Evolutionary conservation across 2,797 vertebrate species (phyloP), one percentile per base, ranked within the genome.

Genomic region (Scleropages formosus): DNA sequence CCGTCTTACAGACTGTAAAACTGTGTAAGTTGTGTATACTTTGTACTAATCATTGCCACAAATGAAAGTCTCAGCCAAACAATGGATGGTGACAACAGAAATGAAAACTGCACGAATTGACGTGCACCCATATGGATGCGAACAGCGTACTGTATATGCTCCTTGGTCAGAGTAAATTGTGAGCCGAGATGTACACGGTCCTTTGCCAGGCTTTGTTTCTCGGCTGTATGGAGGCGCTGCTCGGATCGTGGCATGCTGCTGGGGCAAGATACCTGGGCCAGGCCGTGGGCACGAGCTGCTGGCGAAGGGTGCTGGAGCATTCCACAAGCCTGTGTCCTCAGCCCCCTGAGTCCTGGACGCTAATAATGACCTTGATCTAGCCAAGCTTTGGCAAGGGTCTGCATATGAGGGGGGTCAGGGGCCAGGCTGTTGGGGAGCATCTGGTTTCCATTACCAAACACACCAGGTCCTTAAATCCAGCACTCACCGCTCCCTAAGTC

Each of bases 371-470:
- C 63, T 68, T 68, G 71, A 74, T 58, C 73, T 75, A 49, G 73
- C 71, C 62, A 66, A 74, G 75, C 56, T 80, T 73, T 78, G 79
- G 61, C 64, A 60, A 74, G 72, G 62, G 18, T 70, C 53, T 27
- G 51, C 8, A 16, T 16, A 22, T 31, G 68, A 31, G 47, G 51
- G n/a, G 51, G 15, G 58, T 26, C 72, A 79, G 73, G 74, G 39
- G 74, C 66, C 56, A 51, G 46, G 58, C 72, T 66, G 16, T 24
- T 15, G 27, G 77, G 51, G 24, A 20, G 77, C 80, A 85, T 84
- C 79, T 85, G 84, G 75, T 82, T 85, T 85, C 80, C 75, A 85
- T 85, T 85, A 85, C 67, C 75, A 78, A 81, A 81, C 81, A 85
- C 85, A 80, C 81, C 82, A 84, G 78, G 80, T 53, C 75, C 83